A percentile compares a stretch with the other conserved stretches of the same genome.
These are phyloP conservation scores for Trichogramma pretiosum DNA, from an alignment of 1,140 invertebrate genomes.

Conservation along the genomic window DNA sequence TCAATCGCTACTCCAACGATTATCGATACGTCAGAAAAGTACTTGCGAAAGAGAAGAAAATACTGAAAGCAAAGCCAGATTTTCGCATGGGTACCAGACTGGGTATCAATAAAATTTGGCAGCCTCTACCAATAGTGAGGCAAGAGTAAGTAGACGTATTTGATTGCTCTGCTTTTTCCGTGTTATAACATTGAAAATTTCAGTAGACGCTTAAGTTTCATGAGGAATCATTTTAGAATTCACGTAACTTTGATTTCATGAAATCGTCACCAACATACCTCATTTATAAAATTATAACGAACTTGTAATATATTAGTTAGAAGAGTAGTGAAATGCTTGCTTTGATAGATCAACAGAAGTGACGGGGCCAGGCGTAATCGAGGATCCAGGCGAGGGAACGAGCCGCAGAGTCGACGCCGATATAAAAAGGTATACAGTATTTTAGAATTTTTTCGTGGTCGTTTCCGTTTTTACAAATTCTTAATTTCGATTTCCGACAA, in stretches of 20 bases:
- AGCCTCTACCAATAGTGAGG: slow-evolving; percentile 51
- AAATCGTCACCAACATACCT: too few species aligned
- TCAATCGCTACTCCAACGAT: slow-evolving; percentile 84
- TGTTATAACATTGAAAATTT: neutral
- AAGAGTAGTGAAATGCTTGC: slow-evolving; percentile 37
- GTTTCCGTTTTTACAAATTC: too few species aligned
- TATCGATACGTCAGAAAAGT: slow-evolving; percentile 85
- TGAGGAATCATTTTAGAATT: too few species aligned
- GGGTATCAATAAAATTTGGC: slow-evolving; percentile 64
- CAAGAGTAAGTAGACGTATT: slow-evolving; percentile 46
- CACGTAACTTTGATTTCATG: too few species aligned
- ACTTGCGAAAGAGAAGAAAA: slow-evolving; percentile 68
- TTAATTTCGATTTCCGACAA: neutral
- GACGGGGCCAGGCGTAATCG: slow-evolving; percentile 15
- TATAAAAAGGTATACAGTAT: slow-evolving; percentile 28
- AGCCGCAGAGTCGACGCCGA: slow-evolving; percentile 13
- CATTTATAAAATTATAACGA: too few species aligned
- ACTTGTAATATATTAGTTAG: slow-evolving; percentile 20
- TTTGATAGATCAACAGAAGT: slow-evolving; percentile 30
- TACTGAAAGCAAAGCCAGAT: slow-evolving; percentile 67
- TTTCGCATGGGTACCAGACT: slow-evolving; percentile 58
- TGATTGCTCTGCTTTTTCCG: neutral
- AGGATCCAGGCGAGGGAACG: slow-evolving; percentile 28
- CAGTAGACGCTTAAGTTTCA: slow-evolving; percentile 9
- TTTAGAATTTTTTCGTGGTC: neutral